Evolutionary conservation across 2,113 vertebrate species (phyloP), one percentile per base, ranked within the genome.

Genomic region (Ranitomeya imitator): DNA sequence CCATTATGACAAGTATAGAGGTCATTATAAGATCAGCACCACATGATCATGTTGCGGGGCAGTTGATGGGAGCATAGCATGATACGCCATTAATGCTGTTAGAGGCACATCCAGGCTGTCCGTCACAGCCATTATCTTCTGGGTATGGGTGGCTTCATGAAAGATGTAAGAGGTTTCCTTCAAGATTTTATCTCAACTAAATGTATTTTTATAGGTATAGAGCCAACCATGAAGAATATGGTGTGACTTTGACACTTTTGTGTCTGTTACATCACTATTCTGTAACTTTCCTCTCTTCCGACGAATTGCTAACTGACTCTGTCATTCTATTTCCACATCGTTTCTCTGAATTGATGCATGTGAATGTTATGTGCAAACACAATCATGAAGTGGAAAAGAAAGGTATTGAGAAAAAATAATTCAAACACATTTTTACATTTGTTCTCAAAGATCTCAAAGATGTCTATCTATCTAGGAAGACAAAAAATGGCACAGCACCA

Each of bases 261-360:
- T 45, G 31, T 63, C 45, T 14, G 18, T 83, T 65, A 65, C 60
- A 51, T 83, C 19, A 59, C 45, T 83, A 37, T 63, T 83, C 37
- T 83, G 45, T 59, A 83, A 67, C 59, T 83, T 67, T 23, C 16
- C 81, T 67, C 14, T 60, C 26, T 31, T 54, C 19, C 6, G n/a
- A 69, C 52, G 51, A 54, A 84, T 84, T 84, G 61, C 63, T 84
- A 69, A 69, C 45, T 52, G 61, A 71, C 82, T 45, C 37, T 84
- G 45, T 84, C 60, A 84, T 67, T 84, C 45, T 84, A 55, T 84
- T 84, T 84, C 82, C 82, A 71, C 82, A 65, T 84, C 82, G 69
- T 84, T 84, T 84, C 82, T 31, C 45, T 69, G 51, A 67, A 84
- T 23, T 54, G 82, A 67, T 69, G 63, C 65, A n/a, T 84, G 82